Evolutionary conservation across 2,888 invertebrate genomes (phyloP), one percentile per base, ranked within the genome.

Genomic region (Lasioglossum leucozonium): DNA sequence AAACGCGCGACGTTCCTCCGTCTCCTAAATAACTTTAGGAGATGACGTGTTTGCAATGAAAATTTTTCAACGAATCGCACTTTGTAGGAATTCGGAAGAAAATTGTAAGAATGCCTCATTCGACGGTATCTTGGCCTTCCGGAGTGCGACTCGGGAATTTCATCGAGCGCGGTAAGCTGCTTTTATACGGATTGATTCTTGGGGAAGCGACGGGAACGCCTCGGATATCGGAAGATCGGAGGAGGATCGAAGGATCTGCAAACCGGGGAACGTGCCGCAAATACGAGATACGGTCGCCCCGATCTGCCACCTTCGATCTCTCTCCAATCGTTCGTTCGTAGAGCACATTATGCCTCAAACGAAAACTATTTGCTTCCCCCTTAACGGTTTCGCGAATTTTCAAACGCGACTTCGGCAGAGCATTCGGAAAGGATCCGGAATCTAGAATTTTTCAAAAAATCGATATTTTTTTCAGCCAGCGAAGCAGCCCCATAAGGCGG

Each of bases 401-500:
- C 16, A 16, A 16, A 44, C 44, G 16, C 4, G 44, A 44, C 44
- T 0, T 44, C 16, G 44, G 16, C 13, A 44, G 16, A 44, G 16
- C 44, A 4, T 4, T 44, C 16, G 0, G 4, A 44, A 16, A 44
- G 4, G 44, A 16, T 44, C 16, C 16, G 16, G 16, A 4, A 4
- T 44, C 44, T 4, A 16, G 16, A 26, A 58, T 26, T n/a, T 65
- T 18, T 18, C 34, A 0, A 65, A 34, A 34, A 65, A 30, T 65
- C 65, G 34, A 18, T 30, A 13, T 13, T 16, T 26, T 26, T 5
- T 22, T 47, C 47, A 47, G 6, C 18, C 18, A 51, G 22, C 10
- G 42, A 42, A 78, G 34, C 58, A 78, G 34, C 58, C 10, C n/a
- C 8, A n/a, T 40, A 72, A 58, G 72, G 71, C 30, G 40, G 40